A percentile compares a stretch with the other conserved stretches of the same genome.
Evolutionary conservation across 2,888 invertebrate species (phyloP).

Genomic region (Dione vanillae): DNA sequence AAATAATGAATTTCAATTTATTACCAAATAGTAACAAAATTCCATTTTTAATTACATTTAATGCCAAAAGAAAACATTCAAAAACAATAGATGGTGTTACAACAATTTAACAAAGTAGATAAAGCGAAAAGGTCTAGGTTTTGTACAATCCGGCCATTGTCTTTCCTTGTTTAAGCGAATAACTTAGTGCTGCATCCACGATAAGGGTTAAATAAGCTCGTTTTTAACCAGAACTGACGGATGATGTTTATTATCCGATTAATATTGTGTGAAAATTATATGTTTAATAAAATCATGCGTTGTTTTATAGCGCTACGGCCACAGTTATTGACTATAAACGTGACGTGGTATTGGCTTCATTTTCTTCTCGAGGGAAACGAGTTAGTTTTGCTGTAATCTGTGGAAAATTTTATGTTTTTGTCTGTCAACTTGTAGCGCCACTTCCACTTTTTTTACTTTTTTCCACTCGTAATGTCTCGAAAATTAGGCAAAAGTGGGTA

Average conservation of each 20-base stretch:
- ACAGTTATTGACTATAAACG: too few species aligned
- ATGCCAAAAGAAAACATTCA: constrained; percentile 9
- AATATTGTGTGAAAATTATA: not conserved
- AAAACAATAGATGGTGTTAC: constrained; percentile 31
- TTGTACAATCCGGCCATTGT: constrained; percentile 53
- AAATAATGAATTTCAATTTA: not conserved
- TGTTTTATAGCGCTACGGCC: too few species aligned
- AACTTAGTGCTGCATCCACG: constrained; percentile 52
- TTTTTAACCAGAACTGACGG: not conserved
- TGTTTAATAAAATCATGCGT: too few species aligned
- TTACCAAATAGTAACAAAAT: not conserved
- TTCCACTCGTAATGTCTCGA: too few species aligned
- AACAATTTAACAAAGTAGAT: constrained; percentile 49
- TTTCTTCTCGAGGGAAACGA: too few species aligned
- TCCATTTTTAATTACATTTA: constrained; percentile 3
- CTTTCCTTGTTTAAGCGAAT: constrained; percentile 53
- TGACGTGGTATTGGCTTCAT: too few species aligned
- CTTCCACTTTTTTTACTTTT: too few species aligned
- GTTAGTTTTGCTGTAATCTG: too few species aligned
- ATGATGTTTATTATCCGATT: not conserved
- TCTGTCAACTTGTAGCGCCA: too few species aligned
- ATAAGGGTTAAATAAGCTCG: constrained; percentile 38
- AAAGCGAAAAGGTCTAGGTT: constrained; percentile 52
- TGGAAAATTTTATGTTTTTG: too few species aligned
- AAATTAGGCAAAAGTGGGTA: too few species aligned